Evolutionary conservation across 2,888 invertebrate genomes (phyloP), one percentile per base, ranked within the genome.

Genomic region (Coelinius sp.): DNA sequence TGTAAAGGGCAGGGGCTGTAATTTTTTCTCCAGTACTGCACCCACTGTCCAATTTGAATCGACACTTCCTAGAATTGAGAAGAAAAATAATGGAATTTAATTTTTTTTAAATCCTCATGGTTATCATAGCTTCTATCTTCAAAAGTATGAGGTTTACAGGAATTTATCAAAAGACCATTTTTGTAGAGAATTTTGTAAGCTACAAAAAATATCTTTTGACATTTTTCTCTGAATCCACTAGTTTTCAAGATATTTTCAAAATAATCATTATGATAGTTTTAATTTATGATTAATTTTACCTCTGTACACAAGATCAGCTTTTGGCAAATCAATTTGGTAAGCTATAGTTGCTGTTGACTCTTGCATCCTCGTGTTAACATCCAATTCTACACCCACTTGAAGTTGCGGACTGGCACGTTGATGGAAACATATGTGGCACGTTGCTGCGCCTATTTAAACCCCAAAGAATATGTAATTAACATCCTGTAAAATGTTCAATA

Each of bases 41-140:
- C 96, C 96, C 8, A 98, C 94, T 77, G 94, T 95, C 96, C 96
- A 97, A 88, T 96, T 96, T 53, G 96, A 94, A 88, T 97, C 97
- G 66, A 96, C 90, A 89, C 95, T 95, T 82, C 97, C 98, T 97
- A 88, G 63, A 89, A 86, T 14, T 20, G 8, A 7, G 5, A 17
- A 49, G 5, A 20, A 49, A 31, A 7, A 24, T 17, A 46, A 49
- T 14, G 62, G 65, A 22, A 27, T 44, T 66, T 53, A 41, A 56
- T 31, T 35, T n/a, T 8, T 8, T 20, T 27, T 44, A 59, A 22
- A 38, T 38, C 10, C 2, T 38, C 10, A 8, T 10, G 8, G 10
- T 5, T 8, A 2, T 10, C 31, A 31, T 7, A n/a, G n/a, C n/a
- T n/a, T n/a, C n/a, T n/a, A n/a, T n/a, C n/a, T n/a, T n/a, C n/a